Conservation (phyloP, 2,113 vertebrate genomes). For the Apteryx mantelli region DNA sequence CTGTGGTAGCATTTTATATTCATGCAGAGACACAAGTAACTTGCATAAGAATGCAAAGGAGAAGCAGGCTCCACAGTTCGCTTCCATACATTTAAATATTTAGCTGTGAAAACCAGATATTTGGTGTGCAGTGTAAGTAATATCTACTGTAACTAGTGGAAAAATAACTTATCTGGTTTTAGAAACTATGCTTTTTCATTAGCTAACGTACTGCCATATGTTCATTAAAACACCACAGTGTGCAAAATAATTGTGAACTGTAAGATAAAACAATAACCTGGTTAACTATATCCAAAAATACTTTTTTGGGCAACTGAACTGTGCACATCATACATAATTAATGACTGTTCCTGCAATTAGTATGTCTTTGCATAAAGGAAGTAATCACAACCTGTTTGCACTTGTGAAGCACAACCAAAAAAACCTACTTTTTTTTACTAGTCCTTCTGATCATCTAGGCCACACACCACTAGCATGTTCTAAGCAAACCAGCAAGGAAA, state of each 20-base stretch:
- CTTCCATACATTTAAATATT: neutral
- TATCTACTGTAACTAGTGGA: neutral
- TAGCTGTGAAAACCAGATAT: neutral
- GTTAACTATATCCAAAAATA: conserved; percentile 74
- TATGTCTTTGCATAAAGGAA: conserved; percentile 54
- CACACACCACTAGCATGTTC: neutral
- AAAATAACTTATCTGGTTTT: conserved; percentile 45
- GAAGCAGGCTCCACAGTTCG: neutral
- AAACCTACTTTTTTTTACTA: conserved; percentile 27
- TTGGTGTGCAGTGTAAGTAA: accelerated
- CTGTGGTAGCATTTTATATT: accelerated
- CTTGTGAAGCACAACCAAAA: conserved; percentile 43
- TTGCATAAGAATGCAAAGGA: neutral
- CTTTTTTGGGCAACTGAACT: conserved; percentile 64
- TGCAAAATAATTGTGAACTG: conserved; percentile 70
- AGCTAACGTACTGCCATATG: conserved; percentile 74
- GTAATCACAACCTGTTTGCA: conserved; percentile 53
- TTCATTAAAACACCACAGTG: conserved; percentile 65
- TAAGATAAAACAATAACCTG: conserved; percentile 71
- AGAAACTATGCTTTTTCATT: conserved; percentile 64
- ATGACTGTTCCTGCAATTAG: conserved; percentile 72
- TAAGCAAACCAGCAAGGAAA: neutral
- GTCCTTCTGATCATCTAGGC: conserved; percentile 34
- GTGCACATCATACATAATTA: conserved; percentile 73
- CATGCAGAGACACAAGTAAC: neutral